Evolutionary conservation across 2,797 vertebrate genomes (phyloP).

Genomic region (Argya squamiceps): DNA sequence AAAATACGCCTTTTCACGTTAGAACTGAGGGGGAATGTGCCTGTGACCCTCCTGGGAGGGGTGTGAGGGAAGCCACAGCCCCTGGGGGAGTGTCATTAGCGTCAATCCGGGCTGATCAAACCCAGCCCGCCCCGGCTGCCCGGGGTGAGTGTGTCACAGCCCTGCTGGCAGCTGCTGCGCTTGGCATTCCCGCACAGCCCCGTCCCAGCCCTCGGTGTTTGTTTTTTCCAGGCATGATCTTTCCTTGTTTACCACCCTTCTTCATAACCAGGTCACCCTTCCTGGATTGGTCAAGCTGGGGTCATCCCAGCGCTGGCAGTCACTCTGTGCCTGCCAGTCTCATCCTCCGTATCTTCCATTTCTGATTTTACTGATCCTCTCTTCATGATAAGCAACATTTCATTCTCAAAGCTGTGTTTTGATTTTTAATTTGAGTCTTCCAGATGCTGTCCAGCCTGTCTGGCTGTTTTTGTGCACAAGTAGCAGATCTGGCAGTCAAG

Average conservation of each 20-base stretch:
- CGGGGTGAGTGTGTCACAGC: constrained; percentile 18
- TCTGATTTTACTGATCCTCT: not conserved
- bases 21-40: not conserved
- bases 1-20: not conserved
- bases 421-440: too few relatives aligned
- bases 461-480: not conserved
- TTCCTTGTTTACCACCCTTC: not conserved
- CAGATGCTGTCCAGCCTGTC: not conserved
- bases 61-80: constrained; percentile 36
- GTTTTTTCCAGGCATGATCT: not conserved
- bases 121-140: not conserved
- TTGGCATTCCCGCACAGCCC: not conserved
- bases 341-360: not conserved
- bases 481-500: not conserved
- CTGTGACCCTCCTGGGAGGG: constrained; percentile 5
- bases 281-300: not conserved
- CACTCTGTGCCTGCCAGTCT: not conserved
- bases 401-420: not conserved
- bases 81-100: constrained; percentile 33
- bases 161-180: not conserved
- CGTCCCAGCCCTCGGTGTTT: not conserved
- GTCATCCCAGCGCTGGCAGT: not conserved
- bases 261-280: not conserved
- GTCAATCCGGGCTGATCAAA: not conserved
- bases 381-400: not conserved